phyloP scores from a whole-genome alignment of 2,888 invertebrate genomes.

The Pemphredon lugubris region DNA sequence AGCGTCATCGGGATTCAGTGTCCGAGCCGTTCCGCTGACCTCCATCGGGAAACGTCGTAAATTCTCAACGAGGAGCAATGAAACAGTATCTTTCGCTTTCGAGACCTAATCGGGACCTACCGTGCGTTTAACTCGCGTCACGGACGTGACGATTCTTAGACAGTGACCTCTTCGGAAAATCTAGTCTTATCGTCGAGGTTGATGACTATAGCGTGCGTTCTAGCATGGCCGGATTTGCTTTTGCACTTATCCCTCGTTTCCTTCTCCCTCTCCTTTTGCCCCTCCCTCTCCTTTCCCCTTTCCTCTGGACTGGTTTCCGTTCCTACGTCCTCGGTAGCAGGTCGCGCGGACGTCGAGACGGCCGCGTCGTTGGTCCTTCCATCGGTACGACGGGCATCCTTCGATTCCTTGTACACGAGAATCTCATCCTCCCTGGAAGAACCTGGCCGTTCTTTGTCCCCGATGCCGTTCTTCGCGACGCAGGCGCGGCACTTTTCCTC shows the following conservation, averaged over 20 bases:
- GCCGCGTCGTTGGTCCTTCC: slow-evolving; percentile 51
- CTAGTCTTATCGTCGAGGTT: slow-evolving; percentile 91
- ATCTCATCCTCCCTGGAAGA: slow-evolving; percentile 36
- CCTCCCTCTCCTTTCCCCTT: slow-evolving; percentile 68
- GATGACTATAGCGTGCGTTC: slow-evolving; percentile 90
- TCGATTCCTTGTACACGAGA: slow-evolving; percentile 9
- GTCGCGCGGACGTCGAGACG: slow-evolving; percentile 52
- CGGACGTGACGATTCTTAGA: too few relatives aligned
- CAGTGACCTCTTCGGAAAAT: slow-evolving; percentile 91
- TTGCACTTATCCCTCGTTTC: slow-evolving; percentile 55
- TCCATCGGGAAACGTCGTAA: too few relatives aligned
- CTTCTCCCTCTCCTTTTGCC: slow-evolving; percentile 77
- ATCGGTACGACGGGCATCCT: too few relatives aligned
- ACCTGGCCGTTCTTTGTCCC: slow-evolving; percentile 34
- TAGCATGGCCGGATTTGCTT: slow-evolving; percentile 85
- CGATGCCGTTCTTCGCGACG: slow-evolving; percentile 56
- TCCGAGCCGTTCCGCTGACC: too few relatives aligned
- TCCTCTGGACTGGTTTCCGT: slow-evolving; percentile 79
- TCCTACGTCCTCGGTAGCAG: slow-evolving; percentile 51
- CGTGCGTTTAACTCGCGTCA: too few relatives aligned
- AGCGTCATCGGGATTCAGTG: too few relatives aligned
- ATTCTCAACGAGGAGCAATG: too few relatives aligned
- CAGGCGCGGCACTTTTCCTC: slow-evolving; percentile 49
- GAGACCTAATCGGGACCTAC: too few relatives aligned
- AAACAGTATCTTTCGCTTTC: too few relatives aligned